Conservation (phyloP, 2,888 invertebrate genomes). For the Dugesia japonica region DNA sequence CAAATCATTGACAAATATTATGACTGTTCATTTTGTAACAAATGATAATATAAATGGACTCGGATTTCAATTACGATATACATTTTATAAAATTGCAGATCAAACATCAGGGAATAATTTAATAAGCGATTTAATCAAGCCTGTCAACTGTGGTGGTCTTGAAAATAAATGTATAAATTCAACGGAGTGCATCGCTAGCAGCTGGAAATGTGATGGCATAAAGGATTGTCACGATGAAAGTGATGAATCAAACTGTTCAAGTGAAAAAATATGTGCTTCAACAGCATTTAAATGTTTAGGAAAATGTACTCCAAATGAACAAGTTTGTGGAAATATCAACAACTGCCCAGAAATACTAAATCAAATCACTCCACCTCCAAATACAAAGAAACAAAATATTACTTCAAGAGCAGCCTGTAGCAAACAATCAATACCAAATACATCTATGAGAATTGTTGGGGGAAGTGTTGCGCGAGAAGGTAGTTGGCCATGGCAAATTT, state of each 20-base stretch:
- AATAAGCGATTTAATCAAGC: background rate
- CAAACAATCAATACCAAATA: background rate
- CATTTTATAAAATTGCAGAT: background rate
- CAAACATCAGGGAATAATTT: too few relatives aligned
- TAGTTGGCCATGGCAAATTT: constrained; percentile 10
- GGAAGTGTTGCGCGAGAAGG: background rate
- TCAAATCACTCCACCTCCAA: background rate
- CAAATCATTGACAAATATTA: background rate
- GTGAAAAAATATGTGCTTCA: background rate
- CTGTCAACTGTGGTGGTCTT: background rate
- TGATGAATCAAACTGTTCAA: background rate
- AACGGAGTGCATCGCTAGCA: background rate
- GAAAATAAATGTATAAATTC: background rate
- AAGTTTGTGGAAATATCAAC: background rate
- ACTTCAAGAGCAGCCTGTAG: background rate
- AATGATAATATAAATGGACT: background rate
- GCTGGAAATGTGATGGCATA: constrained; percentile 1
- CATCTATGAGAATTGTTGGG: background rate
- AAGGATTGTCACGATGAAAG: background rate
- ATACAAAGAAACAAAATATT: background rate
- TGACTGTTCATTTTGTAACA: background rate
- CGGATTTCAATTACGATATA: background rate
- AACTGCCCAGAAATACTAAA: background rate
- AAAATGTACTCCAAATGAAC: background rate
- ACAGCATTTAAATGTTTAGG: background rate